Evolutionary conservation across 2,113 vertebrate genomes (phyloP).

Genomic region (Bubo scandiacus): DNA sequence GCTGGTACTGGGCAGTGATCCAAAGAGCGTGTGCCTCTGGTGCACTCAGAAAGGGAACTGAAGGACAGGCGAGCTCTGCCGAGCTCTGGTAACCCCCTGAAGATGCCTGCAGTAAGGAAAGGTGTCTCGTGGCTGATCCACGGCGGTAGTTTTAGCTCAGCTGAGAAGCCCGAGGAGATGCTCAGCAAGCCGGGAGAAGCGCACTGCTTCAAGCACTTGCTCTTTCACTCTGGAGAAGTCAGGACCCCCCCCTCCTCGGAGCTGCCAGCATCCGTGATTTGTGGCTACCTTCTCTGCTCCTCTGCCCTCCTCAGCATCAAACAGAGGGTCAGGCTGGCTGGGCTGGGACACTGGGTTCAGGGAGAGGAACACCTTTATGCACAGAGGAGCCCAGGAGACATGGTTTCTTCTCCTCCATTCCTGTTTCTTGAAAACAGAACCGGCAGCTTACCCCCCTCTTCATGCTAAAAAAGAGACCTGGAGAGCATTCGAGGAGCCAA

Average conservation of each 20-base stretch:
- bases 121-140: not conserved
- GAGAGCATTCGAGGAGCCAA: not conserved
- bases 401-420: not conserved
- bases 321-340: not conserved
- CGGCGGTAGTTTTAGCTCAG: not conserved
- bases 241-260: not conserved
- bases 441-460: not conserved
- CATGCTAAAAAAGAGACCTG: not conserved
- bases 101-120: not conserved
- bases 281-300: not conserved
- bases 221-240: not conserved
- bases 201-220: not conserved
- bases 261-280: not conserved
- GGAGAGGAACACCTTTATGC: not conserved
- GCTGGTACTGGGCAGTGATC: not conserved
- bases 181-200: not conserved
- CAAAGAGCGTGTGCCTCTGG: not conserved
- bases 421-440: not conserved
- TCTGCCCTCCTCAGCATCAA: too few species aligned
- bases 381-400: not conserved
- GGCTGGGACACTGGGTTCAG: not conserved
- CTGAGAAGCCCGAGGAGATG: not conserved
- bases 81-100: not conserved
- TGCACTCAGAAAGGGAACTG: not conserved
- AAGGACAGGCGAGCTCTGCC: not conserved